Evolutionary conservation across 2,888 invertebrate species (phyloP).

Genomic region (Drosophila quinaria): DNA sequence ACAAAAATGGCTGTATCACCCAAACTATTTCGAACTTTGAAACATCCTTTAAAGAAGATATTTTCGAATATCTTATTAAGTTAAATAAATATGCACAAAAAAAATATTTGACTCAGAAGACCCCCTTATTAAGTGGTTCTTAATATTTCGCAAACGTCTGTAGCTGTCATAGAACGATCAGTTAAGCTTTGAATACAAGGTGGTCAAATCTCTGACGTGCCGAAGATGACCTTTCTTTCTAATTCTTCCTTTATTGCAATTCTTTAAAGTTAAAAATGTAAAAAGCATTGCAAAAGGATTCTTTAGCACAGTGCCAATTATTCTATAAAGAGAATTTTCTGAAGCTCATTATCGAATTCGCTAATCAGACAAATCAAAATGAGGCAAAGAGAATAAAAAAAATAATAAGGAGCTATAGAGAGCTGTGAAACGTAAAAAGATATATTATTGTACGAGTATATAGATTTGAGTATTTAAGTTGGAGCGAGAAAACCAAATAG

Average conservation of each 20-base stretch:
- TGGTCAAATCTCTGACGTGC: neutral
- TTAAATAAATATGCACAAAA: too few relatives aligned
- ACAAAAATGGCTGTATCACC: too few relatives aligned
- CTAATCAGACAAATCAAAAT: slow-evolving; percentile 6
- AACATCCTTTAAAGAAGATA: too few relatives aligned
- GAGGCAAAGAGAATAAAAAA: slow-evolving; percentile 15
- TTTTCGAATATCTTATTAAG: too few relatives aligned
- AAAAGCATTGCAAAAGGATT: neutral
- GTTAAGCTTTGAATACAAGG: neutral
- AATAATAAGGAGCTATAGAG: neutral
- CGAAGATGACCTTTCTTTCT: neutral
- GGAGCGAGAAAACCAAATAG: slow-evolving; percentile 25
- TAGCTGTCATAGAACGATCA: too few relatives aligned
- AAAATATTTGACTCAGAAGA: too few relatives aligned
- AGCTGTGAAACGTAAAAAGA: slow-evolving; percentile 14
- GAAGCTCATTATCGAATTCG: neutral
- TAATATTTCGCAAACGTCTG: too few relatives aligned
- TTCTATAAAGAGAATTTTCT: neutral
- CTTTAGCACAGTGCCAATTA: neutral
- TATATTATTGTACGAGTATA: neutral
- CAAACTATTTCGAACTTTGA: too few relatives aligned
- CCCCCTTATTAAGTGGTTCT: too few relatives aligned
- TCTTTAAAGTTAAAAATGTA: neutral
- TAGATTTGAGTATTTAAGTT: slow-evolving; percentile 1
- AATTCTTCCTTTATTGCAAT: neutral